Evolutionary conservation across 37 sponge, comb jelly and placozoan species (phyloP).

Genomic region (Lycopodina hypogea): DNA sequence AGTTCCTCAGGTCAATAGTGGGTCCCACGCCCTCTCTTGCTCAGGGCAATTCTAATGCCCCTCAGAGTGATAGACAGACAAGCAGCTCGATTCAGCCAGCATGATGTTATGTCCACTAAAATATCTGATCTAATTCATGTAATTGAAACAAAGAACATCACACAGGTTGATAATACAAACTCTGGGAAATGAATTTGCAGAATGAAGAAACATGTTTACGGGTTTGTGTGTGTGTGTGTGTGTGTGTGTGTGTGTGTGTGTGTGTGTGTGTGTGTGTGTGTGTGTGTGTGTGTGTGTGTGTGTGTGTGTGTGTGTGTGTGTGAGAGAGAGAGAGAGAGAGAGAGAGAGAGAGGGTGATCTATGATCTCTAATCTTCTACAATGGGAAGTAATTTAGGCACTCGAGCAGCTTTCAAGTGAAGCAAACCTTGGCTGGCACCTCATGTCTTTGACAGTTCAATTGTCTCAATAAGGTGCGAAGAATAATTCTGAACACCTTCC

Average conservation of each 20-base stretch:
- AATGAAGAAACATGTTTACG: background rate
- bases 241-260: background rate
- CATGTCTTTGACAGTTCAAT: background rate
- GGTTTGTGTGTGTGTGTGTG: background rate
- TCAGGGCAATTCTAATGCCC: slow-evolving; percentile 60
- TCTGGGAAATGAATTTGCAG: background rate
- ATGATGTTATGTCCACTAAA: slow-evolving; percentile 29
- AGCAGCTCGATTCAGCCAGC: slow-evolving; percentile 36
- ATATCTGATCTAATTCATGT: slow-evolving; percentile 13
- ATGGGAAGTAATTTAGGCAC: background rate
- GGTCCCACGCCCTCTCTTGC: slow-evolving; percentile 2
- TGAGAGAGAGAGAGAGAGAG: too few species aligned
- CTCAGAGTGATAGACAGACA: slow-evolving; percentile 45
- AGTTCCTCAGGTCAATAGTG: slow-evolving; percentile 20
- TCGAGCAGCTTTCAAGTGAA: background rate
- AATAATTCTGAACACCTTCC: background rate
- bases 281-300: background rate
- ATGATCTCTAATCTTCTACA: background rate
- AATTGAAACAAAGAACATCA: background rate
- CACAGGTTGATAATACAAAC: background rate
- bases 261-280: background rate
- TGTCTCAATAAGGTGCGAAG: background rate
- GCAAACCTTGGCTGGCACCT: background rate
- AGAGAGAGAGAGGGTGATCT: too few species aligned
- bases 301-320: background rate